Base-by-base conservation (phyloP, 2,113 vertebrate genomes). In the Macrotus californicus region DNA sequence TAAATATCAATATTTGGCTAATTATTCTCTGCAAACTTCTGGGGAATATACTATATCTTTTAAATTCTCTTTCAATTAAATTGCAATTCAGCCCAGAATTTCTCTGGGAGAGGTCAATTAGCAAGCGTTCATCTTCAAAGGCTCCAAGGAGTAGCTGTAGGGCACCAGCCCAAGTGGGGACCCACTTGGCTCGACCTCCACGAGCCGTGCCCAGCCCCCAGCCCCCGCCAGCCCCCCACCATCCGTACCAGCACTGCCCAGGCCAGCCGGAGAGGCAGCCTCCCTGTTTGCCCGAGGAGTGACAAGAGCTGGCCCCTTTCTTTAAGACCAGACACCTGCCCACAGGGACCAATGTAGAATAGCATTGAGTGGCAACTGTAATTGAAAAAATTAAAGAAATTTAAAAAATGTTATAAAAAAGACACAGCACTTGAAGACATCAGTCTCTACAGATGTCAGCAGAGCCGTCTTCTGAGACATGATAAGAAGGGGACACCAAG, bases 81-180 rank as follows among this genome's bases (percentile, higher is more conserved):
- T 61, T 96, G 81, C 97, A 98, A 92, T 96, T 89, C 93, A 91
- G 86, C 92, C 29, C 8, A 29, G 24, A 29, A 97, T 72, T 93
- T 94, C 70, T 91, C 26, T 97, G 97, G 59, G 91, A 96, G 98
- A 98, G 96, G 96, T 97, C 95, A 98, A 94, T 94, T 88, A 86
- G 95, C 97, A 97, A 97, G 91, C 95, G 95, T 96, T 96, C 83
- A 94, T 89, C 61, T 73, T 88, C 96, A 96, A 59, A 97, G 94
- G 24, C 31, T 61, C 24, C 26, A 5, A 61, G 26, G 10, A 61
- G 56, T 3, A 10, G 24, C 24, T 29, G 59, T 11, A 29, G 24
- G 59, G 0, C 26, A 9, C 59, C 59, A 61, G 59, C 59, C 56
- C 24, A 1, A 26, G 59, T 11, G 56, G 24, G 1, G 8, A 61